These are phyloP conservation scores for Leptinotarsa texana DNA, from an alignment of 1,140 invertebrate species.

Conservation along the genomic window DNA sequence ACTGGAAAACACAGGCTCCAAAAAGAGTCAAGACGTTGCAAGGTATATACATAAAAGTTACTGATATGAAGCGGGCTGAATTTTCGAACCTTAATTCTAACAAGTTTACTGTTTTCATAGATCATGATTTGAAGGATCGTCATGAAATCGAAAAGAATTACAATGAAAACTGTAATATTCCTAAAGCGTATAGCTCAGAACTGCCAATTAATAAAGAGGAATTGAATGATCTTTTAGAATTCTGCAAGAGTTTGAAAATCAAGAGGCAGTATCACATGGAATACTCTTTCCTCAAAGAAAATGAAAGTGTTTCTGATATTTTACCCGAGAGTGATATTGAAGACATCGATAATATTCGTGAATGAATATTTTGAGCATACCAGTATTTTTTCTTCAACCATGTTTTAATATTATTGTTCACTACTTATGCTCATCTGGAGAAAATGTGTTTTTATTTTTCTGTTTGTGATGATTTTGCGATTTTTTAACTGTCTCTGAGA, in stretches of 20 bases:
- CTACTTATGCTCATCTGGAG: not conserved
- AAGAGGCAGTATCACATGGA: not conserved
- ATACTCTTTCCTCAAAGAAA: not conserved
- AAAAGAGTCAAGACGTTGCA: not conserved
- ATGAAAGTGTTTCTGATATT: not conserved
- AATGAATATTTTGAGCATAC: not conserved
- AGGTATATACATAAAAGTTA: too few species aligned
- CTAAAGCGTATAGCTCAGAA: not conserved
- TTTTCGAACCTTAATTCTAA: too few species aligned
- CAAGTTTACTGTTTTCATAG: too few species aligned
- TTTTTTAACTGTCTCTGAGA: not conserved
- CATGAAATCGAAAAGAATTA: not conserved
- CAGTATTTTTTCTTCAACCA: conserved; percentile 1
- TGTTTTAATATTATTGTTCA: not conserved
- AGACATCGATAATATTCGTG: not conserved
- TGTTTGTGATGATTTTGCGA: not conserved
- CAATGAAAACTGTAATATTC: conserved; percentile 6
- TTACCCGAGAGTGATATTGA: conserved; percentile 5
- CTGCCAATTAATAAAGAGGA: not conserved
- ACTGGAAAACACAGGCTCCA: conserved; percentile 6
- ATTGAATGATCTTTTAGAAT: not conserved
- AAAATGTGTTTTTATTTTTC: not conserved
- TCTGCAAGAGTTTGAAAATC: conserved; percentile 7
- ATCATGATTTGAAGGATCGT: too few species aligned
- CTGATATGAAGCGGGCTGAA: too few species aligned